Conservation (phyloP, 2,888 invertebrate genomes). For the Mythimna loreyi region DNA sequence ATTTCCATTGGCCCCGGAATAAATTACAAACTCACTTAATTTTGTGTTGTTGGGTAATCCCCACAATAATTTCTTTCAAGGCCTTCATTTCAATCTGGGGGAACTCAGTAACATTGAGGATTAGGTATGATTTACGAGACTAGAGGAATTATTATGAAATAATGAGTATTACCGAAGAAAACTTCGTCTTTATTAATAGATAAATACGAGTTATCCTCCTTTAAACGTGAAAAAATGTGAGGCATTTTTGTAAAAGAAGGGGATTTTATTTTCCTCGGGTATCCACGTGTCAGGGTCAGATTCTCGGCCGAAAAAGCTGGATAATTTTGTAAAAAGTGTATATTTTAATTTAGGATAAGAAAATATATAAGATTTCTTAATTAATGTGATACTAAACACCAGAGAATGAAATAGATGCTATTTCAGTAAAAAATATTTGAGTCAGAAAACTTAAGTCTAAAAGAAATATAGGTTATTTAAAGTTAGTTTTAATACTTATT, state of each 20-base stretch:
- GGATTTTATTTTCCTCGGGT: constrained; percentile 15
- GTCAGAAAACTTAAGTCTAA: not conserved
- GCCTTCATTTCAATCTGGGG: constrained; percentile 74
- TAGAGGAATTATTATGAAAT: constrained; percentile 69
- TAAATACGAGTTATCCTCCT: constrained; percentile 52
- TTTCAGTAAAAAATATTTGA: not conserved
- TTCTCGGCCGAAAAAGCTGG: constrained; percentile 1
- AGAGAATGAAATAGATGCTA: not conserved
- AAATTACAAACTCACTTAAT: constrained; percentile 81
- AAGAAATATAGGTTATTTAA: too few relatives aligned
- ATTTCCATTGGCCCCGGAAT: constrained; percentile 74
- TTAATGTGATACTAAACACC: not conserved
- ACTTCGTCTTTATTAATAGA: constrained; percentile 53
- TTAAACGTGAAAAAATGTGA: constrained; percentile 38
- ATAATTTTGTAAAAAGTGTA: constrained; percentile 13
- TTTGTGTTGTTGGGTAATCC: constrained; percentile 78
- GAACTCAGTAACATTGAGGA: constrained; percentile 67
- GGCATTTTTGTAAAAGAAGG: constrained; percentile 32
- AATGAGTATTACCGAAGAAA: constrained; percentile 64
- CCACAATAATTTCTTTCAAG: constrained; percentile 79
- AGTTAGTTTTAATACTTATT: too few relatives aligned
- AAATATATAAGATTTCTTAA: not conserved
- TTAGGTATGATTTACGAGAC: constrained; percentile 72
- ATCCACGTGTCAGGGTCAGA: constrained; percentile 25
- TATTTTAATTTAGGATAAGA: not conserved